phyloP scores from a whole-genome alignment of 2,888 invertebrate species.

The Lycophotia porphyrea region DNA sequence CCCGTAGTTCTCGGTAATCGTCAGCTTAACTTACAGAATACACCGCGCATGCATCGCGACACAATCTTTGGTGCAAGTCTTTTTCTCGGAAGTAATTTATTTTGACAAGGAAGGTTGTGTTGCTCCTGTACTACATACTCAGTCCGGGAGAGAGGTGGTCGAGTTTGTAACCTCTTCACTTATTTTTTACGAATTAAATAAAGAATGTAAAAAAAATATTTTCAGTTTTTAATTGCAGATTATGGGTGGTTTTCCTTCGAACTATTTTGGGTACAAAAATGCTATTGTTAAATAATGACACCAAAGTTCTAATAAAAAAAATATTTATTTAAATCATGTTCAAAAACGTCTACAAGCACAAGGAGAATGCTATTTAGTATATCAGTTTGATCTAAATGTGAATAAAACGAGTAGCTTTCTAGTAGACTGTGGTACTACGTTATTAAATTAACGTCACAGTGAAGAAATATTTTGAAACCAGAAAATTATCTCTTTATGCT shows the following conservation, averaged over 20 bases:
- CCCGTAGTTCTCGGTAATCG: conserved; percentile 32
- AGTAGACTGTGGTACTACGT: conserved; percentile 8
- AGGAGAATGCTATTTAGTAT: conserved; percentile 26
- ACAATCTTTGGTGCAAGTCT: conserved; percentile 38
- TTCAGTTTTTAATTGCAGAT: not conserved
- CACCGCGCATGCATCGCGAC: conserved; percentile 12
- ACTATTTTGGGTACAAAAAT: too few species aligned
- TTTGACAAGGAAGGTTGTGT: conserved; percentile 48
- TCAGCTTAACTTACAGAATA: conserved; percentile 16
- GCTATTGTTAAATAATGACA: not conserved
- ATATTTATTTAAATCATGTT: conserved; percentile 3
- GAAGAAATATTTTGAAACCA: conserved; percentile 72
- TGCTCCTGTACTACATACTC: conserved; percentile 3
- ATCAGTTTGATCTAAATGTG: conserved; percentile 46
- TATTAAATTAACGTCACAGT: conserved; percentile 53
- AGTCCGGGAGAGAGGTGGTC: not conserved
- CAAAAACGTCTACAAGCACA: conserved; percentile 7
- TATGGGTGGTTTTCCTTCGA: not conserved
- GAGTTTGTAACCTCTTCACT: not conserved
- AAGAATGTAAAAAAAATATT: not conserved
- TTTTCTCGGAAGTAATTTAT: conserved; percentile 51
- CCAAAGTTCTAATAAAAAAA: not conserved
- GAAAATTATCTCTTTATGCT: conserved; percentile 72
- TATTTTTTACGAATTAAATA: not conserved
- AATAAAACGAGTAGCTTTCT: conserved; percentile 29